Conservation (phyloP, 2,888 invertebrate genomes). For the Stramonita haemastoma region DNA sequence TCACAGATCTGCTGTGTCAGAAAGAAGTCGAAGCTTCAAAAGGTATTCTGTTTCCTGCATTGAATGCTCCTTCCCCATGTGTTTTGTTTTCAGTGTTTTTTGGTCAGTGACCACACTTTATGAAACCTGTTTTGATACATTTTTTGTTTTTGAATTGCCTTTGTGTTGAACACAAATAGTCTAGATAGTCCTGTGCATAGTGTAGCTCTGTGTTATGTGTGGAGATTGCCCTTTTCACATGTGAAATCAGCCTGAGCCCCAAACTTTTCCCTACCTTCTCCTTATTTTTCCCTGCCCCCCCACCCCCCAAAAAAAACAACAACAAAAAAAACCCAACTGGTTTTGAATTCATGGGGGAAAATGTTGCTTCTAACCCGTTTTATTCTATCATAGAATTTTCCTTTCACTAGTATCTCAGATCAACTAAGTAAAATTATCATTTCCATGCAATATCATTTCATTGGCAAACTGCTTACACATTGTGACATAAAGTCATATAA, state of each 20-base stretch:
- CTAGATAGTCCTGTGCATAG: neutral
- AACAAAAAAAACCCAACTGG: too few relatives aligned
- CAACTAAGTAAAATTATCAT: too few relatives aligned
- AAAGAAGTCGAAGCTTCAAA: constrained; percentile 24
- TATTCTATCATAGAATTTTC: too few relatives aligned
- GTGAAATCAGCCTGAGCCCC: too few relatives aligned
- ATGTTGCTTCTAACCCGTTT: neutral
- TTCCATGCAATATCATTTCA: too few relatives aligned
- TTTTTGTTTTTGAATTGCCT: too few relatives aligned
- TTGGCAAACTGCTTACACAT: too few relatives aligned
- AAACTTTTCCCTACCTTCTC: neutral
- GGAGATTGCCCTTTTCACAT: neutral
- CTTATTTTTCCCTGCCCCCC: too few relatives aligned
- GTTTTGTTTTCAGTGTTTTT: neutral
- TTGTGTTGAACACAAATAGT: too few relatives aligned
- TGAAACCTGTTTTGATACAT: neutral
- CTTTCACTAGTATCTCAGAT: too few relatives aligned
- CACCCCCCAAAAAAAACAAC: too few relatives aligned
- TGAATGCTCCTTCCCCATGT: neutral
- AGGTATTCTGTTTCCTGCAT: constrained; percentile 12
- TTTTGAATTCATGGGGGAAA: neutral
- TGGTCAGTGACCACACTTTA: neutral
- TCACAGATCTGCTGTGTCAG: constrained; percentile 14
- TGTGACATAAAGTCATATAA: too few relatives aligned
- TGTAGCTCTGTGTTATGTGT: neutral